phyloP scores from a whole-genome alignment of 2,888 invertebrate species.

The Ochropleura plecta region DNA sequence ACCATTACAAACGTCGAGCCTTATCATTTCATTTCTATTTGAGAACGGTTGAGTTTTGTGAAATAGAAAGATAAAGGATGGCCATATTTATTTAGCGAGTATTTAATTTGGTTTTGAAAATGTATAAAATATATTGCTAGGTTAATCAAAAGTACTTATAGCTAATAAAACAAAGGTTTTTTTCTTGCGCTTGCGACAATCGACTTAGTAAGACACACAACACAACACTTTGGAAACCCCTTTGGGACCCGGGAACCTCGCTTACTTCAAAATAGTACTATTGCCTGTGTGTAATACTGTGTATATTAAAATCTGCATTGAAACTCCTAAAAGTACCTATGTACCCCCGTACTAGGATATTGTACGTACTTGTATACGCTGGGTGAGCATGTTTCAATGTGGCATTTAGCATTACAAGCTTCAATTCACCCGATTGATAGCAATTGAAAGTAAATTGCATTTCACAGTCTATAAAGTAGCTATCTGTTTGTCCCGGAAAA shows the following conservation, averaged over 20 bases:
- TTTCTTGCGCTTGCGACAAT: neutral
- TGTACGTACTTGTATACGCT: slow-evolving; percentile 17
- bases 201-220: no score
- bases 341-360: neutral
- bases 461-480: slow-evolving; percentile 87
- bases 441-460: slow-evolving; percentile 87
- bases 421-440: slow-evolving; percentile 80
- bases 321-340: neutral
- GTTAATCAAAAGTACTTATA: no score
- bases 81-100: slow-evolving; percentile 19
- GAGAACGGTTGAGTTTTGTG: slow-evolving; percentile 58
- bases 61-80: slow-evolving; percentile 40
- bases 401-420: slow-evolving; percentile 74
- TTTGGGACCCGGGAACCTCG: neutral
- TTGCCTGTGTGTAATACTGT: no score
- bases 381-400: slow-evolving; percentile 55
- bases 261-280: neutral
- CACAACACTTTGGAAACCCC: no score
- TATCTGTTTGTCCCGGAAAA: slow-evolving; percentile 87
- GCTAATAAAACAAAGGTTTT: neutral
- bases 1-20: slow-evolving; percentile 48
- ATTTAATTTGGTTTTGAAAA: slow-evolving; percentile 12
- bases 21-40: slow-evolving; percentile 56
- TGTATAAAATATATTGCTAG: no score
- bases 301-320: no score